phyloP scores from a whole-genome alignment of 2,113 vertebrate species.

The Indicator indicator region DNA sequence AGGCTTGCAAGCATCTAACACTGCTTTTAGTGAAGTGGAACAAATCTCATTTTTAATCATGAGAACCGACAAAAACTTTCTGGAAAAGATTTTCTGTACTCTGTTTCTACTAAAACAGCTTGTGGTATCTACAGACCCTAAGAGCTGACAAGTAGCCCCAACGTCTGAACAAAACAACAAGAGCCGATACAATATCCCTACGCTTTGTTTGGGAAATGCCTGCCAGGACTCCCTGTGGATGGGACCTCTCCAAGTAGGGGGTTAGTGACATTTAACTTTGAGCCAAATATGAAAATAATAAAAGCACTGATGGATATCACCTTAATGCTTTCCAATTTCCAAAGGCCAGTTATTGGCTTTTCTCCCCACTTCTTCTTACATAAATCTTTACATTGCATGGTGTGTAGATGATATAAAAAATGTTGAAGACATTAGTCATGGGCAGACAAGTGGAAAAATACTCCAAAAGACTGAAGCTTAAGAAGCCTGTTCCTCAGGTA shows the following conservation, averaged over 20 bases:
- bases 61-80: not conserved
- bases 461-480: not conserved
- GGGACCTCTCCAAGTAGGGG: not conserved
- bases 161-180: not conserved
- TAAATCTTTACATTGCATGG: accelerated
- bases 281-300: not conserved
- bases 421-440: not conserved
- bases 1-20: not conserved
- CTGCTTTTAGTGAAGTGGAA: not conserved
- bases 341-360: not conserved
- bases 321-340: not conserved
- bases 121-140: no score
- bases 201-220: not conserved
- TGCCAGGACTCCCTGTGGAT: not conserved
- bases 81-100: not conserved
- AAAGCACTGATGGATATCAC: not conserved
- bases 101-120: not conserved
- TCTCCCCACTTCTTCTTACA: not conserved
- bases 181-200: accelerated
- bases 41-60: not conserved
- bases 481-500: not conserved
- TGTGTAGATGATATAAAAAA: not conserved
- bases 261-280: not conserved
- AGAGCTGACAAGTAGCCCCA: not conserved
- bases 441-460: not conserved